Percentiles rank a stretch among this genome's conserved stretches.
Evolutionary conservation across 2,113 vertebrate species (phyloP).

Genomic region (Seriola dumerili): DNA sequence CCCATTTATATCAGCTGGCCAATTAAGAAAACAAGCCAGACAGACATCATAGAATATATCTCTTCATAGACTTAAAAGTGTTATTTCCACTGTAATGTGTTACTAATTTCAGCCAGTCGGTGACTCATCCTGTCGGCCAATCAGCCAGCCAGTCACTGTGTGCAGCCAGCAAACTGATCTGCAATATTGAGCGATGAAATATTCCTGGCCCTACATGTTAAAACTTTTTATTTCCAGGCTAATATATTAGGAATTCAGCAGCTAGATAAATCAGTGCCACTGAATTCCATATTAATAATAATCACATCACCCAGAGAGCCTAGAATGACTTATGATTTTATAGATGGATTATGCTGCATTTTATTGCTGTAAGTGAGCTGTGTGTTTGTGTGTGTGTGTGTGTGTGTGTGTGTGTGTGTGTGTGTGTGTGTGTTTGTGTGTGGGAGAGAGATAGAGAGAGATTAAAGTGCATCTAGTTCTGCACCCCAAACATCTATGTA

Average conservation of each 20-base stretch:
- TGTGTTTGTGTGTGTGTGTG: not conserved
- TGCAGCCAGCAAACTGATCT: conserved; percentile 34
- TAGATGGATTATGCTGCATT: conserved; percentile 51
- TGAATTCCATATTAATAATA: conserved; percentile 63
- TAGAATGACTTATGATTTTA: conserved; percentile 59
- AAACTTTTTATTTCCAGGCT: conserved; percentile 57
- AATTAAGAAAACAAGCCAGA: conserved; percentile 14
- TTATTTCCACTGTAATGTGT: conserved; percentile 27
- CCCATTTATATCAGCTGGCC: not conserved
- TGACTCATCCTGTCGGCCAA: conserved; percentile 32
- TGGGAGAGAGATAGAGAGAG: not conserved
- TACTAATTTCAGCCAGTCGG: conserved; percentile 41
- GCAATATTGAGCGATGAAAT: conserved; percentile 29
- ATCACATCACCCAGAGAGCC: conserved; percentile 58
- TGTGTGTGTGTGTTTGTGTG: not conserved
- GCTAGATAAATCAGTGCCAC: conserved; percentile 57
- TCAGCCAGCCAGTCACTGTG: conserved; percentile 17
- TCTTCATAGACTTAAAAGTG: conserved; percentile 16
- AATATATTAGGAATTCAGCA: conserved; percentile 42
- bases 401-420: not conserved
- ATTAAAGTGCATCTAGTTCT: not conserved
- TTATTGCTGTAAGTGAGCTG: conserved; percentile 45
- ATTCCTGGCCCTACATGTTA: conserved; percentile 23
- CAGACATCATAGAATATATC: conserved; percentile 3
- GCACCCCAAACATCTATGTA: not conserved